Evolutionary conservation across 2,888 invertebrate species (phyloP), one percentile per base, ranked within the genome.

Genomic region (Strigamia maritima): DNA sequence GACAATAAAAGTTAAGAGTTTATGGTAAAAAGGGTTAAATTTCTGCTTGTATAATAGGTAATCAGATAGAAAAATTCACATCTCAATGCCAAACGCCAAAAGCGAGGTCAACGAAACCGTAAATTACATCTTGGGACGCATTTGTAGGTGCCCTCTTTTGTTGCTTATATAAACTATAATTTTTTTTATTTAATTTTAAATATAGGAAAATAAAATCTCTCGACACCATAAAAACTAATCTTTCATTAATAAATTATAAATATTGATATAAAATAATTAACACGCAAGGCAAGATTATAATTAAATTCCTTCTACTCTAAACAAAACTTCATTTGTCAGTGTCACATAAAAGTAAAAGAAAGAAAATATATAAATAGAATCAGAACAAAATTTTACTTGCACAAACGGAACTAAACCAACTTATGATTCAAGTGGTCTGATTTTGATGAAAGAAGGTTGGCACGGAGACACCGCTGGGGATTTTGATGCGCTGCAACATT

Each of bases 51-150:
- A n/a, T n/a, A 54, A 16, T 54, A 19, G 54, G 54, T 54, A 54
- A 54, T 54, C 54, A 54, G 38, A 38, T 54, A 54, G 54, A 54
- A 54, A n/a, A 54, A 12, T n/a, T 54, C 54, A 54, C 54, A 54
- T n/a, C 54, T 19, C 54, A 54, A 54, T 54, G 54, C 54, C 54
- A 54, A 54, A 54, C 54, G 54, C 54, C 54, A 54, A 54, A 54
- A 54, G 54, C 54, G 54, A 54, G 54, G 54, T 54, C 54, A 54
- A 54, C 16, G 54, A 54, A 54, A 54, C 54, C 16, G 54, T 54
- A 54, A 54, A 54, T 38, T 54, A 54, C 19, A n/a, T 54, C 19
- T 54, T 4, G n/a, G n/a, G 19, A 54, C 16, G 54, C 54, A 38
- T 38, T 38, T 38, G 38, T 38, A 38, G 6, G 38, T 54, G 54